Evolutionary conservation across 92 coral and sea anemone genomes (phyloP), one percentile per base, ranked within the genome.

Genomic region (Epizoanthus rinbou): DNA sequence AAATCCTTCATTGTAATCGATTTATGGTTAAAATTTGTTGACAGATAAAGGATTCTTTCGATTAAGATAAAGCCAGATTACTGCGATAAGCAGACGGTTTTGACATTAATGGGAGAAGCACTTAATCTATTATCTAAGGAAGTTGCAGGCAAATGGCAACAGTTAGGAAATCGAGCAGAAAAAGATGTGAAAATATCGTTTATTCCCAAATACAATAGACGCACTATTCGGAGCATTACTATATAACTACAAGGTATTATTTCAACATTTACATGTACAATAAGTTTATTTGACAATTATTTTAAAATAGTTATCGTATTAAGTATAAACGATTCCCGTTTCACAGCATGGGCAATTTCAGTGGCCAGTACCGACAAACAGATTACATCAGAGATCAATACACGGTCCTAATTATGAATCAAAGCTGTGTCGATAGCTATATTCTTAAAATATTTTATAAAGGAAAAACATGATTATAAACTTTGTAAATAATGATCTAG

Each of bases 1-100:
- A 14, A 13, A 23, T 35, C 47, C 16, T 69, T 78, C 82, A 62
- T 14, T 41, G 71, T 62, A 78, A 78, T 41, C 82, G 82, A 78
- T 78, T 62, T 78, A 78, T 78, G 71, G 82, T 21, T 78, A 62
- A 62, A 62, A 62, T 78, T 78, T 78, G 82, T 78, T 62, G 82
- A 78, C 82, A 78, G 82, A 62, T 78, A 37, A 10, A 63, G 21
- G 57, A 78, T 78, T 33, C 68, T 78, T 62, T 39, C 70, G 71
- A 78, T 78, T 59, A 78, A 78, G 82, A 78, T 78, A 41, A 76
- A 78, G 82, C 47, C 71, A 69, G 71, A 78, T 78, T 60, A 63
- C 58, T 10, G 35, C n/a, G 16, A 69, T 78, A 62, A 78, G 47
- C 82, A 62, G 82, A 78, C 82, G 63, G 71, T 59, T 78, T 78